A percentile compares a stretch with the other conserved stretches of the same genome.
Conservation (phyloP, 2,888 invertebrate species). For the Iselma pallidipennis region DNA sequence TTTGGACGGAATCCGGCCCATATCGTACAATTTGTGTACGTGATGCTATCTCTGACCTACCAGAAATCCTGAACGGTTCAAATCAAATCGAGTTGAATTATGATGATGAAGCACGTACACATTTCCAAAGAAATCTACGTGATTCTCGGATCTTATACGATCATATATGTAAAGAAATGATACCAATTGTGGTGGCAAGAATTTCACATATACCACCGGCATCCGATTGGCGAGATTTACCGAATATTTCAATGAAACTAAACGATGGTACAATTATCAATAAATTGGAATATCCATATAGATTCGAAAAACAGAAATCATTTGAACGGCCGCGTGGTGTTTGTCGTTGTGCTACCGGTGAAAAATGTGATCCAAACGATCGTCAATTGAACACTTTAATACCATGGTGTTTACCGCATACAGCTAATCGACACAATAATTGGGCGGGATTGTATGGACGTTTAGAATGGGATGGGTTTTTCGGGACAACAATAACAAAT, state of each 20-base stretch:
- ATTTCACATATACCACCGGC: constrained; percentile 79
- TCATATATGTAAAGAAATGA: constrained; percentile 86
- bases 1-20: constrained; percentile 73
- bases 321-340: constrained; percentile 68
- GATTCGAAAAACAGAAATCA: constrained; percentile 57
- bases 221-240: constrained; percentile 85
- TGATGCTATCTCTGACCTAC: constrained; percentile 85
- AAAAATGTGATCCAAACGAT: constrained; percentile 69
- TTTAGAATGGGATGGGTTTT: constrained; percentile 82
- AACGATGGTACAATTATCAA: constrained; percentile 71
- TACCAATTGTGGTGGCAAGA: constrained; percentile 75
- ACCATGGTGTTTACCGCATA: constrained; percentile 89
- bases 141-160: constrained; percentile 57
- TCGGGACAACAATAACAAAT: constrained; percentile 82
- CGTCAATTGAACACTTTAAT: constrained; percentile 82
- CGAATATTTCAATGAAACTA: constrained; percentile 72
- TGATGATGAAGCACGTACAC: constrained; percentile 69
- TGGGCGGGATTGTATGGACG: constrained; percentile 87
- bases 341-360: constrained; percentile 72
- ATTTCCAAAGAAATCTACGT: constrained; percentile 76
- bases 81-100: constrained; percentile 71
- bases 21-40: constrained; percentile 73
- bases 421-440: constrained; percentile 81
- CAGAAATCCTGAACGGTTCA: constrained; percentile 73
- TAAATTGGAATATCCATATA: constrained; percentile 60